Evolutionary conservation across 2,888 invertebrate species (phyloP).

Genomic region (Lithophane leautieri): DNA sequence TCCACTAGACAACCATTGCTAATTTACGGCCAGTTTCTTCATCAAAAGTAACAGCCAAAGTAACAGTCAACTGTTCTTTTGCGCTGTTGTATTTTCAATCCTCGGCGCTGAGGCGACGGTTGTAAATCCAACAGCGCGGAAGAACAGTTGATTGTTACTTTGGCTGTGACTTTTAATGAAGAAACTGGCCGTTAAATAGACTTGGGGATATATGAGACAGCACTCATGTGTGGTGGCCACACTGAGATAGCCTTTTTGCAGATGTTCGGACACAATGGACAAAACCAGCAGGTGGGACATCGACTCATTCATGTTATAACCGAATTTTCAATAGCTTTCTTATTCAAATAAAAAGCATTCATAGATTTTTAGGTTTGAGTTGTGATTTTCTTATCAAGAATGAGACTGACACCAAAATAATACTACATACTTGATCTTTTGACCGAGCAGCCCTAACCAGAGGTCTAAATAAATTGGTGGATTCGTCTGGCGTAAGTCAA

Average conservation of each 20-base stretch:
- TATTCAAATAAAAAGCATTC: neutral
- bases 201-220: neutral
- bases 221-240: neutral
- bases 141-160: no score
- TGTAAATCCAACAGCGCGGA: no score
- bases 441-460: slow-evolving; percentile 11
- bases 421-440: neutral
- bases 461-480: slow-evolving; percentile 60
- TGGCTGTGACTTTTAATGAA: no score
- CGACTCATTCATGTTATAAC: neutral
- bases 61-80: no score
- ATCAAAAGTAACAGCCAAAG: no score
- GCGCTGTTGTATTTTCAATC: no score
- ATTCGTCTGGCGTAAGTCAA: slow-evolving; percentile 61
- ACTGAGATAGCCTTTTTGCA: neutral
- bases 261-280: neutral
- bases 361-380: neutral
- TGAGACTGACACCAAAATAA: neutral
- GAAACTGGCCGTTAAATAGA: no score
- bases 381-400: neutral
- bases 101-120: no score
- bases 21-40: no score
- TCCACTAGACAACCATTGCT: no score
- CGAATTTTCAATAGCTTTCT: neutral
- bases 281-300: neutral